Base-by-base conservation (phyloP, 64 coral and sea anemone genomes). In the Dendronephthya gigantea region DNA sequence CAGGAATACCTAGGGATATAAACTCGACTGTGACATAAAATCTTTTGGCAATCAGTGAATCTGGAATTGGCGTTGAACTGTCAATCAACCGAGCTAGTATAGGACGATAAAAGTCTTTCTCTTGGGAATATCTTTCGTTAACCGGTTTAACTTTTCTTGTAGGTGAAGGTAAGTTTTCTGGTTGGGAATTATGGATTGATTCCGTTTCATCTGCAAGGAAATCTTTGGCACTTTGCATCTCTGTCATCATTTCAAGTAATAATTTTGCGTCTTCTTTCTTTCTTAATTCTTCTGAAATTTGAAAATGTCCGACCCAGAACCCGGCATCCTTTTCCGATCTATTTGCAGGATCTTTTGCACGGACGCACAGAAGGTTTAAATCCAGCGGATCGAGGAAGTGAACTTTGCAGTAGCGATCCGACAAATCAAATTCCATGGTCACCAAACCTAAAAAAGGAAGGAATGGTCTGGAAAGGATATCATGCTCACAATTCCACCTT, bases 221-320 rank as follows among this genome's bases (percentile, higher is more conserved):
- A n/a, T n/a, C 32, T 35, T 74, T 74, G 22, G 22, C 68, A 27
- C 1, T 74, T 35, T 27, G 11, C 68, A 10, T 35, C 25, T 74
- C 32, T 1, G 19, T 17, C n/a, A 30, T 74, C 68, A 17, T 1
- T 27, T 74, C 30, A n/a, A n/a, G n/a, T n/a, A n/a, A n/a, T n/a
- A n/a, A n/a, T 23, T 22, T 27, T n/a, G 55, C 55, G 25, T 62
- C 25, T 2, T 62, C 25, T 23, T 27, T 62, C 19, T 62, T 62
- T 23, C 55, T 19, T 22, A 62, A n/a, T n/a, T 62, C 32, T 19
- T 79, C 72, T 33, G 30, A 39, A 39, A 79, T 79, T 19, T 79
- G 72, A 39, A 79, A 79, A 79, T 79, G 72, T 14, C 72, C 72
- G 72, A 79, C 72, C 72, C 72, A 79, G 29, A 33, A 13, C 1